Percentiles rank a stretch among this genome's conserved stretches.
These are phyloP conservation scores for Marasmarcha lunaedactyla DNA, from an alignment of 2,888 invertebrate species.

Conservation along the genomic window DNA sequence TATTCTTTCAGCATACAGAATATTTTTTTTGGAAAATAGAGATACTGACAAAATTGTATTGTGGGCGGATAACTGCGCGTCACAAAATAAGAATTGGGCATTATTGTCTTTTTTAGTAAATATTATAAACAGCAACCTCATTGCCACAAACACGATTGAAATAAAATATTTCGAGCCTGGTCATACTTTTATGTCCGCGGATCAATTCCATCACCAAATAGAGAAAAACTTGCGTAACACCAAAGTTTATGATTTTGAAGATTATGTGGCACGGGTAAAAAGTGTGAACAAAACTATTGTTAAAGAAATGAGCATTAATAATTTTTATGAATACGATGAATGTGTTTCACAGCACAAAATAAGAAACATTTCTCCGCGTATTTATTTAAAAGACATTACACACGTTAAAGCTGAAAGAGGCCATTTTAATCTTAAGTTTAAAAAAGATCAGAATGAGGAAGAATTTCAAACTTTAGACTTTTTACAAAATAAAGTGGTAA, in stretches of 20 bases:
- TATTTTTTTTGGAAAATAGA: constrained; percentile 6
- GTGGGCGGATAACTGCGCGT: constrained; percentile 12
- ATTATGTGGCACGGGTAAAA: neutral
- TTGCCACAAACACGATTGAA: constrained; percentile 14
- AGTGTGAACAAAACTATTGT: neutral
- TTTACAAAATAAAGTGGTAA: too few relatives aligned
- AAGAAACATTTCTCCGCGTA: constrained; percentile 1
- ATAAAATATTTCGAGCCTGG: constrained; percentile 20
- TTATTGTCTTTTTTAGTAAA: too few relatives aligned
- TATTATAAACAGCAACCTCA: constrained; percentile 15
- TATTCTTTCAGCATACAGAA: too few relatives aligned
- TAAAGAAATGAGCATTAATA: neutral
- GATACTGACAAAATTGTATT: constrained; percentile 6
- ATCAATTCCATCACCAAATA: constrained; percentile 26
- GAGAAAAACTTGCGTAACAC: constrained; percentile 19
- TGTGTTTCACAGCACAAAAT: constrained; percentile 2
- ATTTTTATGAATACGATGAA: constrained; percentile 4
- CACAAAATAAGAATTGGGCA: constrained; percentile 3
- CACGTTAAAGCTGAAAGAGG: too few relatives aligned
- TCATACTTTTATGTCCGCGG: constrained; percentile 26
- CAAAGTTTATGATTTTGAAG: constrained; percentile 9
- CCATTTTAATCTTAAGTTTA: too few relatives aligned
- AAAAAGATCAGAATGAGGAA: too few relatives aligned
- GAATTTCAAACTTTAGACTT: too few relatives aligned
- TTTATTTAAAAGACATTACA: constrained; percentile 6